phyloP scores from a whole-genome alignment of 1,140 invertebrate species.

The Atta texana region DNA sequence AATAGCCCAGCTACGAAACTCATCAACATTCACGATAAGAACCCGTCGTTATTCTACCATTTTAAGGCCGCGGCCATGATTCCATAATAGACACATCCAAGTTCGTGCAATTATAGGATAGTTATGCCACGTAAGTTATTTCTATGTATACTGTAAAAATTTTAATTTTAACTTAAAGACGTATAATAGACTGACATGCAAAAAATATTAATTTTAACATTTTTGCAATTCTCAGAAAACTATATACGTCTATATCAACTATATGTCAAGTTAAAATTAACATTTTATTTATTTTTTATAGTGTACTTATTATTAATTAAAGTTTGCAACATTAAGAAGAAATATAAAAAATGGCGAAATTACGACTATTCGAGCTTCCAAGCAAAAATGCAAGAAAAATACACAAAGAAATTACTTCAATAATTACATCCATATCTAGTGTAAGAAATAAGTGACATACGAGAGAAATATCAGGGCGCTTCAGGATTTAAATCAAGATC shows the following conservation, averaged over 20 bases:
- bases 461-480: too few relatives aligned
- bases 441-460: too few relatives aligned
- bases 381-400: background rate
- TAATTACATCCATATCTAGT: too few relatives aligned
- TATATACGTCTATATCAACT: too few relatives aligned
- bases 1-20: constrained; percentile 30
- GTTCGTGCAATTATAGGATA: constrained; percentile 12
- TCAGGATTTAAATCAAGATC: too few relatives aligned
- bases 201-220: too few relatives aligned
- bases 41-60: background rate
- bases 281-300: too few relatives aligned
- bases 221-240: too few relatives aligned
- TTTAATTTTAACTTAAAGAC: too few relatives aligned
- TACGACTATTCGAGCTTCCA: background rate
- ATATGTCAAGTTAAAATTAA: too few relatives aligned
- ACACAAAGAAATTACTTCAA: background rate
- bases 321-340: background rate
- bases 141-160: background rate
- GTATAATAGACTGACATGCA: too few relatives aligned
- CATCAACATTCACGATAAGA: constrained; percentile 43
- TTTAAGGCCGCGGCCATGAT: constrained; percentile 49
- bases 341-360: background rate
- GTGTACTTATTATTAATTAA: background rate
- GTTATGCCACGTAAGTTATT: background rate
- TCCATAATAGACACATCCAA: constrained; percentile 21